Conservation (phyloP, 2,888 invertebrate species). For the Cephus nigrinus region DNA sequence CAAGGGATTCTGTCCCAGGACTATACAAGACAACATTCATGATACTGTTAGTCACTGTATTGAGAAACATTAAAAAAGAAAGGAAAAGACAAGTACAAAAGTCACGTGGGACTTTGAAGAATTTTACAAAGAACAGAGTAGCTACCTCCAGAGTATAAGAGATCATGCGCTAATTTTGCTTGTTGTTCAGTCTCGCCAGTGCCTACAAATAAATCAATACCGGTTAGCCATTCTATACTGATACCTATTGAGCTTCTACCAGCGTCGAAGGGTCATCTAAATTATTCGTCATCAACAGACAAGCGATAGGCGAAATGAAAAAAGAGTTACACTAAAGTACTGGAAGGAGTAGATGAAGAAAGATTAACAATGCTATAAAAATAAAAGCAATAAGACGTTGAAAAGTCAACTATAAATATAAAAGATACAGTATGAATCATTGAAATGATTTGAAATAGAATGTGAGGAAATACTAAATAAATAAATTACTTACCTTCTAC, state of each 20-base stretch:
- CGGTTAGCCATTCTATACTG: neutral
- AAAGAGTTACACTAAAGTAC: neutral
- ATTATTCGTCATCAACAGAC: neutral
- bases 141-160: conserved; percentile 84
- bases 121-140: conserved; percentile 10
- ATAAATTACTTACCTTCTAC: conserved; percentile 81
- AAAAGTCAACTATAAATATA: neutral
- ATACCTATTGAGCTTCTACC: neutral
- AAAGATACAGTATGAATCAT: neutral
- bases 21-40: neutral
- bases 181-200: conserved; percentile 84
- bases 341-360: neutral
- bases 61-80: conserved; percentile 5
- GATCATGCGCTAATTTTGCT: conserved; percentile 85
- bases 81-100: conserved; percentile 8
- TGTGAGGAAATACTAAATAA: neutral
- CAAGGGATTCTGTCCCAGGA: neutral
- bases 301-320: neutral
- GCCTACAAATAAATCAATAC: conserved; percentile 68
- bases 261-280: neutral
- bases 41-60: neutral
- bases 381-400: neutral
- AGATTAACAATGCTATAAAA: conserved; percentile 4
- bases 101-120: neutral
- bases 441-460: neutral